Conservation (phyloP, 2,113 vertebrate species). For the Tachysurus vachellii region DNA sequence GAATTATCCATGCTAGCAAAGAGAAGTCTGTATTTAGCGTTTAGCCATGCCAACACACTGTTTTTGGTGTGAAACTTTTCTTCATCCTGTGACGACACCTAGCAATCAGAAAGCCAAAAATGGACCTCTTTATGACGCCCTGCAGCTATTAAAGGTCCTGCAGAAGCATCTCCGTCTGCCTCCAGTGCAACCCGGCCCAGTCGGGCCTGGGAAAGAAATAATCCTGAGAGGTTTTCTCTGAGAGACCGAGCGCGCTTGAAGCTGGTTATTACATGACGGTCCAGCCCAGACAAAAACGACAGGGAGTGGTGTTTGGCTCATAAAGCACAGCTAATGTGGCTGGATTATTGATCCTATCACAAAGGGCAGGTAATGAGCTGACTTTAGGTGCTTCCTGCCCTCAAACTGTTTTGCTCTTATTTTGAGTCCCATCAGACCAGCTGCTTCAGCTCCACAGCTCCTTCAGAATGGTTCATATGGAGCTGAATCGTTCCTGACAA, state of each 20-base stretch:
- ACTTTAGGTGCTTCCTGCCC: constrained; percentile 16
- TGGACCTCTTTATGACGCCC: background rate
- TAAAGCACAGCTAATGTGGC: constrained; percentile 22
- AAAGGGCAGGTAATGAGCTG: constrained; percentile 22
- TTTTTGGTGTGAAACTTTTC: background rate
- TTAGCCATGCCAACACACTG: background rate
- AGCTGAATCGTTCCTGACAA: background rate
- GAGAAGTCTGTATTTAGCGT: background rate
- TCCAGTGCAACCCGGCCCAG: background rate
- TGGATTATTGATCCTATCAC: constrained; percentile 24
- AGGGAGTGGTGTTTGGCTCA: constrained; percentile 38
- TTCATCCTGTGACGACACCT: constrained; percentile 23
- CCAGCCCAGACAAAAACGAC: background rate
- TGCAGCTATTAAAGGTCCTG: constrained; percentile 30
- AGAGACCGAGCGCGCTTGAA: background rate
- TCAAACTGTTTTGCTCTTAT: constrained; percentile 17
- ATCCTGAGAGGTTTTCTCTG: background rate
- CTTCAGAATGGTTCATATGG: background rate
- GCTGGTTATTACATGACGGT: constrained; percentile 28
- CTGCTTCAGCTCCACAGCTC: background rate
- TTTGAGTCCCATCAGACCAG: background rate
- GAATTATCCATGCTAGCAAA: background rate
- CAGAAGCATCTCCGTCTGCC: background rate
- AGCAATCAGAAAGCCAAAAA: constrained; percentile 21
- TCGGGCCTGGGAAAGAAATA: background rate